Conservation (phyloP, 2,113 vertebrate species). For the Hyperoodon ampullatus region DNA sequence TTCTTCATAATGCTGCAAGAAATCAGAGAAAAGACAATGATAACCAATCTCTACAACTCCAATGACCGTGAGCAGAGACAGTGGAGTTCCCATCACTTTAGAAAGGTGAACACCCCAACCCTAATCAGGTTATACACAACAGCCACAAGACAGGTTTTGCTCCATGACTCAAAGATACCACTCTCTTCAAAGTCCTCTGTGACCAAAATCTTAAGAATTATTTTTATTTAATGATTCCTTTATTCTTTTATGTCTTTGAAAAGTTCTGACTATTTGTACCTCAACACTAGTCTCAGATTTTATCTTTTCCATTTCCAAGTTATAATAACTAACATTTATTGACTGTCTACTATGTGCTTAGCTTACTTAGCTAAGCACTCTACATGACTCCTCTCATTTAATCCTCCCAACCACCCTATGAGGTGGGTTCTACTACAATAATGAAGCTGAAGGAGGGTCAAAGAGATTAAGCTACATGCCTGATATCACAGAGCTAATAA, state of each 20-base stretch:
- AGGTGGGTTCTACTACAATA: neutral
- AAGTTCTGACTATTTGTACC: neutral
- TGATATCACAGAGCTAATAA: neutral
- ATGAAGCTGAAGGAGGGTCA: neutral
- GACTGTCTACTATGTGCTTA: neutral
- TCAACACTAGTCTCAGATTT: neutral
- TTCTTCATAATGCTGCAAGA: neutral
- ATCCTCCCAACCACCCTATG: neutral
- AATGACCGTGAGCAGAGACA: neutral
- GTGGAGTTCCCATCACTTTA: neutral
- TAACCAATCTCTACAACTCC: neutral
- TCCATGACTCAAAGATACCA: neutral
- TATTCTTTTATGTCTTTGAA: neutral
- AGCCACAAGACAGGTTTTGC: neutral
- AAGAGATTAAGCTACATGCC: neutral
- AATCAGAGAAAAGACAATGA: neutral
- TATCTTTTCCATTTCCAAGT: neutral
- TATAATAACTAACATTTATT: neutral
- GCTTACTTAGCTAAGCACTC: neutral
- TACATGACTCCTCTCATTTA: neutral
- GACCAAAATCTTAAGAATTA: conserved; percentile 25
- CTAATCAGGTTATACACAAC: neutral
- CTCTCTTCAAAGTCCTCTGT: neutral
- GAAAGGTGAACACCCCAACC: neutral
- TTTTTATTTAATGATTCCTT: neutral